Conservation (phyloP, 2,113 vertebrate species). For the Parus major region DNA sequence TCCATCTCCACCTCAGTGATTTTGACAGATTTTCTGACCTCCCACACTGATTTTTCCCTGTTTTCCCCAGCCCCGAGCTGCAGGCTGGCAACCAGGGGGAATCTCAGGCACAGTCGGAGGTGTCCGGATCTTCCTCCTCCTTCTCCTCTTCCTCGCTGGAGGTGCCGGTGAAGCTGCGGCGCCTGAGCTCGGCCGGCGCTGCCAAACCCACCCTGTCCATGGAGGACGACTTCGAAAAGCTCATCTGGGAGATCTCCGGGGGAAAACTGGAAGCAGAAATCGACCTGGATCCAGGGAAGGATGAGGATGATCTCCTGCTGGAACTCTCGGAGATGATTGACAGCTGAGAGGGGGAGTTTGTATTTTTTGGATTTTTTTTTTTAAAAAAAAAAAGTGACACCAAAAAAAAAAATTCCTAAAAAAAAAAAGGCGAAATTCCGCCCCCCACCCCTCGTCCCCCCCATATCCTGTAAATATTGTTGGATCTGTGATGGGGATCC, state of each 20-base stretch:
- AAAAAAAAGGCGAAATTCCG: not conserved
- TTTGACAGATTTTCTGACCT: too few species aligned
- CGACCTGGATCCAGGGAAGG: slow-evolving; percentile 86
- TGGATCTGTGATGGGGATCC: slow-evolving; percentile 33
- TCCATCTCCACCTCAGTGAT: not conserved
- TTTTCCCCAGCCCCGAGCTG: slow-evolving; percentile 36
- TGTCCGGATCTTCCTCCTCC: slow-evolving; percentile 40
- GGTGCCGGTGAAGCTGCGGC: slow-evolving; percentile 60
- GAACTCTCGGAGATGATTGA: slow-evolving; percentile 96
- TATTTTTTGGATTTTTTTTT: not conserved
- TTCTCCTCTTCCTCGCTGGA: slow-evolving; percentile 54
- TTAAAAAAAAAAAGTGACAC: not conserved
- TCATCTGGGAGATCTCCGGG: slow-evolving; percentile 92
- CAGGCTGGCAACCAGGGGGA: not conserved
- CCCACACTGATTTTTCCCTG: not conserved
- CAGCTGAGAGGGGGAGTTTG: slow-evolving; percentile 75
- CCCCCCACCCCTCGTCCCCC: too few species aligned
- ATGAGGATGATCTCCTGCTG: slow-evolving; percentile 91
- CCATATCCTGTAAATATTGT: not conserved
- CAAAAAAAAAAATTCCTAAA: not conserved
- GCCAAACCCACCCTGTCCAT: slow-evolving; percentile 69
- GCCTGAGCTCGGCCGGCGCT: slow-evolving; percentile 66
- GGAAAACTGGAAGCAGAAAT: slow-evolving; percentile 87
- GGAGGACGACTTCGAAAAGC: slow-evolving; percentile 90
- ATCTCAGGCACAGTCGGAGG: not conserved